Percentiles rank a stretch among this genome's conserved stretches.
Evolutionary conservation across 1,140 invertebrate species (phyloP).

Genomic region (Camponotus pennsylvanicus): DNA sequence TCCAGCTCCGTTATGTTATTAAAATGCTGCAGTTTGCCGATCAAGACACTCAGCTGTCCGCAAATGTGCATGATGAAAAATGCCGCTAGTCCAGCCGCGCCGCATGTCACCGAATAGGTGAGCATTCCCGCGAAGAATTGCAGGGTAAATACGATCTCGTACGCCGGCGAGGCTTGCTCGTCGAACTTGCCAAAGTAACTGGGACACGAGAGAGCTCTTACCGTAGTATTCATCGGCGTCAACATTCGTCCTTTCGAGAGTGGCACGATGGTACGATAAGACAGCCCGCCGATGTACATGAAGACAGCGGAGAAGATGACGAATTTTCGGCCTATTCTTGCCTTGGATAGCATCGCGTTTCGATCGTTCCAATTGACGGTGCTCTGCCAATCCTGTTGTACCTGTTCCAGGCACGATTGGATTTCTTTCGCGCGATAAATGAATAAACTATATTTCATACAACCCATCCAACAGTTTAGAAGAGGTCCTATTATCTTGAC

Average conservation of each 20-base stretch:
- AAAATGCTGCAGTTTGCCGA: slow-evolving; percentile 49
- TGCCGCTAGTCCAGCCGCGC: slow-evolving; percentile 60
- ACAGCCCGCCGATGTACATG: slow-evolving; percentile 69
- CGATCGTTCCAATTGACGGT: not conserved
- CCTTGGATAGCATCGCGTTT: slow-evolving; percentile 60
- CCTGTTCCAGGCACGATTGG: slow-evolving; percentile 23
- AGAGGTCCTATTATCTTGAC: slow-evolving; percentile 47
- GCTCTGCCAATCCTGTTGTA: slow-evolving; percentile 59
- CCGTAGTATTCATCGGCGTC: slow-evolving; percentile 55
- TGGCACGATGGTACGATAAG: slow-evolving; percentile 66
- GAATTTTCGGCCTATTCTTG: slow-evolving; percentile 54
- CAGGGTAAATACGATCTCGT: slow-evolving; percentile 70
- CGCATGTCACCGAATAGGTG: slow-evolving; percentile 49
- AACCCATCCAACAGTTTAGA: slow-evolving; percentile 41
- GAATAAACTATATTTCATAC: slow-evolving; percentile 58
- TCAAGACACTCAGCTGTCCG: slow-evolving; percentile 62
- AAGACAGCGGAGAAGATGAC: slow-evolving; percentile 47
- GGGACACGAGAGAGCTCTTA: slow-evolving; percentile 62
- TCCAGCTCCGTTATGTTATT: not conserved
- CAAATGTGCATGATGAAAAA: slow-evolving; percentile 67
- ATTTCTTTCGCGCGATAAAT: slow-evolving; percentile 36
- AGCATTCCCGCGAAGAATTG: slow-evolving; percentile 64
- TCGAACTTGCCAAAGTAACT: slow-evolving; percentile 63
- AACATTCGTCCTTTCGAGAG: slow-evolving; percentile 61
- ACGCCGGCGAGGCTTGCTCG: slow-evolving; percentile 51